Evolutionary conservation across 2,113 vertebrate species (phyloP).

Genomic region (Ursus arctos): DNA sequence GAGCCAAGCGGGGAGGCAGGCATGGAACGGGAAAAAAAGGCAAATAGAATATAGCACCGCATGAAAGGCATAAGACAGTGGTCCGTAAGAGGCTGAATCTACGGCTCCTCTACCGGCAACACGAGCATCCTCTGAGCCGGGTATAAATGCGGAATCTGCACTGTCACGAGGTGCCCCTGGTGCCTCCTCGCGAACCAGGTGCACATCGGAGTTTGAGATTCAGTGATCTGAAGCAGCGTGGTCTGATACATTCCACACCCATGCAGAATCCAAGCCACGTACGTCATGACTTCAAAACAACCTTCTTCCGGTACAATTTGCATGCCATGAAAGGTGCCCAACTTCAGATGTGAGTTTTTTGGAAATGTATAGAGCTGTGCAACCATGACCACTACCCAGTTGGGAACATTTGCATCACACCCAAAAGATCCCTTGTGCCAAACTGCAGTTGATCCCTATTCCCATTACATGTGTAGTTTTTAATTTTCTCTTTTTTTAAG

Average conservation of each 20-base stretch:
- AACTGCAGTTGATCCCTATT: background rate
- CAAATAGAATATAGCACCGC: background rate
- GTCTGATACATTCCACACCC: background rate
- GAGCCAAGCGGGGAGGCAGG: background rate
- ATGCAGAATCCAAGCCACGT: background rate
- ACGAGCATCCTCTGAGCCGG: background rate
- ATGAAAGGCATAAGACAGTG: too few species aligned
- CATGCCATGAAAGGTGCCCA: background rate
- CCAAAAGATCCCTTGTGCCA: background rate
- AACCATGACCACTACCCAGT: background rate
- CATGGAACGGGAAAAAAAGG: background rate
- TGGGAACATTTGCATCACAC: background rate
- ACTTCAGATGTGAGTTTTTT: background rate
- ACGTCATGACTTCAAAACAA: background rate
- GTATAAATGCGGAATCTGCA: background rate
- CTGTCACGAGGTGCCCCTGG: background rate
- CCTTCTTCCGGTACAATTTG: background rate
- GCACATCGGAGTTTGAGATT: background rate
- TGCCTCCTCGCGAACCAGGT: accelerated
- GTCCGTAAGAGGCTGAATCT: background rate
- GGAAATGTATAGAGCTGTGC: background rate
- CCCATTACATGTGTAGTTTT: background rate
- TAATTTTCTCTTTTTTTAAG: background rate
- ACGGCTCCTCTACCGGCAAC: background rate
- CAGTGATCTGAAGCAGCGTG: background rate